Conservation (phyloP, 2,888 invertebrate species). For the Germaria angustata region DNA sequence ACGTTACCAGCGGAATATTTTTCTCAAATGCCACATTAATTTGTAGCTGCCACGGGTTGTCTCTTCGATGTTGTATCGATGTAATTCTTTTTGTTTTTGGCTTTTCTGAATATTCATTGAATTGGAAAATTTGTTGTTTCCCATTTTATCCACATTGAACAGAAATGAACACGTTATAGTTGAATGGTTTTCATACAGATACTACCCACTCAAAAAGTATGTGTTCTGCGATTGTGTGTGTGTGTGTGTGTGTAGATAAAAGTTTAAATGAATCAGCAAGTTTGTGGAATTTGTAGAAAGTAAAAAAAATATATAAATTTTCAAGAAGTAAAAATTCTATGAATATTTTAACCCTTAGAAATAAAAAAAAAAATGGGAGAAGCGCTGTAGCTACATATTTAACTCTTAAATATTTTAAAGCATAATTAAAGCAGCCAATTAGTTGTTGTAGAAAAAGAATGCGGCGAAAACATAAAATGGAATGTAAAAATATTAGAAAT, state of each 20-base stretch:
- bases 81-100: slow-evolving; percentile 7
- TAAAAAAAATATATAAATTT: background rate
- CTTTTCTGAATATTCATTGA: slow-evolving; percentile 38
- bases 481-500: too few relatives aligned
- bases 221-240: too few relatives aligned
- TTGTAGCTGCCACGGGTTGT: background rate
- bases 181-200: slow-evolving; percentile 7
- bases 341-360: background rate
- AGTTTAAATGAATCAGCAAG: background rate
- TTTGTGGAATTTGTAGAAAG: background rate
- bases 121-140: slow-evolving; percentile 55
- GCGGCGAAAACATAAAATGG: too few relatives aligned
- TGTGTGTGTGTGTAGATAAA: background rate
- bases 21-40: background rate
- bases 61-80: background rate
- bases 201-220: background rate
- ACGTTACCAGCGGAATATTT: background rate
- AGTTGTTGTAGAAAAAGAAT: too few relatives aligned
- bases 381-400: too few relatives aligned
- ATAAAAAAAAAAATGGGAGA: too few relatives aligned
- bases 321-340: background rate
- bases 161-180: slow-evolving; percentile 38
- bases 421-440: too few relatives aligned
- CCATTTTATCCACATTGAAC: slow-evolving; percentile 26
- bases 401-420: too few relatives aligned